Evolutionary conservation across 2,888 invertebrate species (phyloP), one percentile per base, ranked within the genome.

Genomic region (Penaeus monodon): DNA sequence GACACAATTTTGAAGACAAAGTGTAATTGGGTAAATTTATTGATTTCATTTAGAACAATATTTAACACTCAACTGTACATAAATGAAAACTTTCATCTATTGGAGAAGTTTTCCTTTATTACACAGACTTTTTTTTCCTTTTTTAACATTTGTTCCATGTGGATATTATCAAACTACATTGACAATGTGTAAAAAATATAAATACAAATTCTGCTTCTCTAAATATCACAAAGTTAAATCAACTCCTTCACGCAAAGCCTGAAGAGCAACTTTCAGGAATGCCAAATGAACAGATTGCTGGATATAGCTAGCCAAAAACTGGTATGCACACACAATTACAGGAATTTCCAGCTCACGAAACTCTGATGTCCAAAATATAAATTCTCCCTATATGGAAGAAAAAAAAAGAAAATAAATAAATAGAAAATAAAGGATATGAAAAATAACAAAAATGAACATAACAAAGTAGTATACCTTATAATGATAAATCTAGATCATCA

Each of bases 171-270:
- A 84, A 84, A 84, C 84, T 84, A 84, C 84, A 84, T 78, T 78
- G 84, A 84, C 83, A 83, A 64, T 77, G 84, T 84, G 84, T 84
- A 84, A 84, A 84, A 84, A 84, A 84, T 84, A 84, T 84, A 84
- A 84, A 84, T 84, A 84, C 84, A 84, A 84, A 84, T 84, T 84
- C 84, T 84, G 77, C 77, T 84, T 84, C 84, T 84, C 84, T 84
- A 84, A 84, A 84, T 84, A 84, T 84, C 84, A 84, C 84, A 84
- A 84, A 84, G 84, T 84, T 84, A 84, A 84, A 84, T 78, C 66
- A 84, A 84, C 84, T 78, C 77, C 77, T 84, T 84, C 84, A 84
- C 77, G 84, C 84, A 84, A 66, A 66, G 84, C 78, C 66, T 74
- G 77, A 77, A 84, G 84, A 84, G 64, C 78, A 84, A 77, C 65